These are phyloP conservation scores for Leptinotarsa juncta DNA, from an alignment of 2,888 invertebrate genomes.

Conservation along the genomic window DNA sequence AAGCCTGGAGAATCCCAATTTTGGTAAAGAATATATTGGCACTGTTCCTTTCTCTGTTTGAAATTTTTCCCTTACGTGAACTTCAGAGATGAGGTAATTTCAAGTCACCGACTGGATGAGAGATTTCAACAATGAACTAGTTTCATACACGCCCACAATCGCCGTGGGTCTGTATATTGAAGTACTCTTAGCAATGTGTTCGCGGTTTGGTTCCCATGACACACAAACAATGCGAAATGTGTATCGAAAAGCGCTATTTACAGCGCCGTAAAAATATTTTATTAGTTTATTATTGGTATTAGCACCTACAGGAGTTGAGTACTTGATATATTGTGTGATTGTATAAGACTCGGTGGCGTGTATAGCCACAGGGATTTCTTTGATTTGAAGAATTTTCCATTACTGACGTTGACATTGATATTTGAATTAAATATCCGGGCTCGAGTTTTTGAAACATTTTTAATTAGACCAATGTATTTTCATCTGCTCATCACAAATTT, in stretches of 20 bases:
- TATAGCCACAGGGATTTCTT: background rate
- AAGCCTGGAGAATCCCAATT: too few relatives aligned
- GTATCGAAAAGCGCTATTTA: conserved; percentile 19
- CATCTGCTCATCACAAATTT: too few relatives aligned
- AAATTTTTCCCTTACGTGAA: background rate
- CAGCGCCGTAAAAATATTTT: conserved; percentile 9
- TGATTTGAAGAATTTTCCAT: conserved; percentile 8
- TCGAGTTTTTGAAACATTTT: too few relatives aligned
- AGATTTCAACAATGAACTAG: background rate
- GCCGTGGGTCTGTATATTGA: background rate
- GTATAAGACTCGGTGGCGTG: background rate
- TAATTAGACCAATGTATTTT: too few relatives aligned
- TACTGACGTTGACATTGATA: background rate
- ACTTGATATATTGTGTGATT: conserved; percentile 9
- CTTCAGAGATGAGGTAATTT: too few relatives aligned
- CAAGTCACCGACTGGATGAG: background rate
- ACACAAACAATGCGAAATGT: conserved; percentile 23
- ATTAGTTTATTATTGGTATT: conserved; percentile 17
- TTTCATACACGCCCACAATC: conserved; percentile 11
- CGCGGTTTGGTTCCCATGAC: conserved; percentile 24
- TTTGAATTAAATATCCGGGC: too few relatives aligned
- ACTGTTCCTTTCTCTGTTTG: too few relatives aligned
- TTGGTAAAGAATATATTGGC: too few relatives aligned
- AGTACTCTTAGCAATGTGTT: background rate
- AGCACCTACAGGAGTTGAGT: conserved; percentile 19